phyloP scores from a whole-genome alignment of 1,140 invertebrate genomes.

The Drosophila micromelanica region DNA sequence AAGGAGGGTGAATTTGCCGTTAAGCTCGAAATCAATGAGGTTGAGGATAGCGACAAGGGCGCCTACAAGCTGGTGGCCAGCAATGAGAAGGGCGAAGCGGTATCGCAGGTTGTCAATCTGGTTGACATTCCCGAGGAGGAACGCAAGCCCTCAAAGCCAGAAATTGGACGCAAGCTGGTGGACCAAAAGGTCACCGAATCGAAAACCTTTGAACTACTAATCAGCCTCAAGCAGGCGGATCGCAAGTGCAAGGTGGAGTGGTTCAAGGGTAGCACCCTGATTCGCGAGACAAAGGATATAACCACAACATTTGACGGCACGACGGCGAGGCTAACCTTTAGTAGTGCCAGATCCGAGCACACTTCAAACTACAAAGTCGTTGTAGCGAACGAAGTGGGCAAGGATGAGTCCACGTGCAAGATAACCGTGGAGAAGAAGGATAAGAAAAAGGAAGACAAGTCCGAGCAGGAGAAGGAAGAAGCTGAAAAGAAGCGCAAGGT shows the following conservation, averaged over 20 bases:
- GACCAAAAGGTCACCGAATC: conserved; percentile 90
- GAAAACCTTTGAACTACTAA: conserved; percentile 91
- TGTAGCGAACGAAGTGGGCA: conserved; percentile 92
- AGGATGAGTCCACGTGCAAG: conserved; percentile 91
- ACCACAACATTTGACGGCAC: conserved; percentile 92
- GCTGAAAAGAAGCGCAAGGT: conserved; percentile 73
- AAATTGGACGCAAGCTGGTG: conserved; percentile 90
- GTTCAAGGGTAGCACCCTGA: conserved; percentile 91
- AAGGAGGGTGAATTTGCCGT: conserved; percentile 90
- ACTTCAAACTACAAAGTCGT: conserved; percentile 92
- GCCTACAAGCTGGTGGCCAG: conserved; percentile 95
- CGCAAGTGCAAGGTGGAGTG: conserved; percentile 93
- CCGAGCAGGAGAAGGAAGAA: conserved; percentile 79
- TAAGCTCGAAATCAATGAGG: conserved; percentile 93
- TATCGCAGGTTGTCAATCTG: conserved; percentile 94
- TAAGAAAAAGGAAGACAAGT: conserved; percentile 73
- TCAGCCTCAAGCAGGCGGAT: conserved; percentile 89
- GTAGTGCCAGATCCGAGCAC: conserved; percentile 88
- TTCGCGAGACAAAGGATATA: conserved; percentile 89
- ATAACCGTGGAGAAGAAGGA: conserved; percentile 87
- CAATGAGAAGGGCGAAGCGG: conserved; percentile 96
- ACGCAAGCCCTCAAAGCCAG: conserved; percentile 85
- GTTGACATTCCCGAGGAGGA: conserved; percentile 89
- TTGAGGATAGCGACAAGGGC: conserved; percentile 92
- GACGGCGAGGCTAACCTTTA: conserved; percentile 90